Evolutionary conservation across 2,888 invertebrate genomes (phyloP).

Genomic region (Spicauda simplicius): DNA sequence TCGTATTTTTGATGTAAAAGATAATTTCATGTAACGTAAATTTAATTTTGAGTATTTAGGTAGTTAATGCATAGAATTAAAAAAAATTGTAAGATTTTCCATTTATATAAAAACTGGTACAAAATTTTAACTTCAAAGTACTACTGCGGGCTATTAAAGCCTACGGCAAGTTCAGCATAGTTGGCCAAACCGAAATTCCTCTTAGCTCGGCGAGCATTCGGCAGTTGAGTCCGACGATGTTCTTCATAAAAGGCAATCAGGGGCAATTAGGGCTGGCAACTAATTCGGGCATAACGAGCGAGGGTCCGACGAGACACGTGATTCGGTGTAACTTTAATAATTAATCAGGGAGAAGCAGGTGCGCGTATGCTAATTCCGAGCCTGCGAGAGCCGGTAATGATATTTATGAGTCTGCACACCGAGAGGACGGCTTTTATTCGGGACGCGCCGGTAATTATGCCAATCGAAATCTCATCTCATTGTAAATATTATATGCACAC

Average conservation of each 20-base stretch:
- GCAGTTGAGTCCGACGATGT: constrained; percentile 18
- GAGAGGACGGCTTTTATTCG: constrained; percentile 3
- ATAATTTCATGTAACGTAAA: too few species aligned
- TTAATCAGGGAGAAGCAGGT: constrained; percentile 54
- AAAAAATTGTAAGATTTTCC: not conserved
- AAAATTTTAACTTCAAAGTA: constrained; percentile 4
- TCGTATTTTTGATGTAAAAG: too few species aligned
- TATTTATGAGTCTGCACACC: constrained; percentile 15
- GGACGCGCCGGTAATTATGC: not conserved
- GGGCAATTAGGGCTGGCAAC: constrained; percentile 24
- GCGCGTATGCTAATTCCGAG: constrained; percentile 36
- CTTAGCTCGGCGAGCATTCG: not conserved
- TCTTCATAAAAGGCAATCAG: constrained; percentile 24
- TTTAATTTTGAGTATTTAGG: too few species aligned
- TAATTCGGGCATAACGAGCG: constrained; percentile 21
- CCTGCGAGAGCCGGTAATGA: constrained; percentile 20
- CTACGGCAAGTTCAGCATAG: constrained; percentile 16
- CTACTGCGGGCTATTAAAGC: constrained; percentile 3
- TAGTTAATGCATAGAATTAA: too few species aligned
- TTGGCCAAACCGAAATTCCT: constrained; percentile 17
- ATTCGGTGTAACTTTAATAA: constrained; percentile 55
- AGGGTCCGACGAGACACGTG: constrained; percentile 27
- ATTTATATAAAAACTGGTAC: not conserved
- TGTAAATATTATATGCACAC: not conserved
- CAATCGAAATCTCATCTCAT: not conserved